A percentile compares a stretch with the other conserved stretches of the same genome.
Conservation (phyloP, 1,140 invertebrate genomes). For the Melitaea cinxia region DNA sequence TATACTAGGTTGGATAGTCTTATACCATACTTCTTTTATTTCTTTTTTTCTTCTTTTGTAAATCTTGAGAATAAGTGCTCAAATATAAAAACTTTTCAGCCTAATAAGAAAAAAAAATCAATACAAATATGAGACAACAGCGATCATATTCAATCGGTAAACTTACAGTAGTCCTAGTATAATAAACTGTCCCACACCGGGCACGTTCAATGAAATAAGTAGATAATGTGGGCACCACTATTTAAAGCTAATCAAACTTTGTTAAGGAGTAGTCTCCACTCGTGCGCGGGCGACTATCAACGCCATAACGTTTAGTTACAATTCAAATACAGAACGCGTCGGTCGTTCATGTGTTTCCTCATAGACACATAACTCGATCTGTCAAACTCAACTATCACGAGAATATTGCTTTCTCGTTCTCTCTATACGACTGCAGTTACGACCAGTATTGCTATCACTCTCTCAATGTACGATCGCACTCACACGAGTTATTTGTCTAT, state of each 20-base stretch:
- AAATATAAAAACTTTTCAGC: too few relatives aligned
- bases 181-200: conserved; percentile 52
- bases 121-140: too few relatives aligned
- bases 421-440: too few relatives aligned
- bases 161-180: conserved; percentile 32
- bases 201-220: conserved; percentile 69
- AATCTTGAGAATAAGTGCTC: too few relatives aligned
- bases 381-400: conserved; percentile 8
- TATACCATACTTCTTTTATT: too few relatives aligned
- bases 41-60: too few relatives aligned
- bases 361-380: conserved; percentile 16
- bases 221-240: conserved; percentile 74
- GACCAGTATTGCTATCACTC: conserved; percentile 15
- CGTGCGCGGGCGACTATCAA: conserved; percentile 55
- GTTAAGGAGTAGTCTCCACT: conserved; percentile 70
- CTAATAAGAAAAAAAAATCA: too few relatives aligned
- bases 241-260: conserved; percentile 79
- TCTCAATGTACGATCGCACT: conserved; percentile 7
- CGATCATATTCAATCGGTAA: conserved; percentile 18
- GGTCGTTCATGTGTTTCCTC: conserved; percentile 41
- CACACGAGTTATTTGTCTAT: conserved; percentile 23
- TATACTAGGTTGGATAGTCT: too few relatives aligned
- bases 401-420: conserved; percentile 11
- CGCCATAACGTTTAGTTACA: conserved; percentile 60
- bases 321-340: conserved; percentile 61